phyloP scores from a whole-genome alignment of 1,140 invertebrate genomes.

The Ditylenchus dipsaci region DNA sequence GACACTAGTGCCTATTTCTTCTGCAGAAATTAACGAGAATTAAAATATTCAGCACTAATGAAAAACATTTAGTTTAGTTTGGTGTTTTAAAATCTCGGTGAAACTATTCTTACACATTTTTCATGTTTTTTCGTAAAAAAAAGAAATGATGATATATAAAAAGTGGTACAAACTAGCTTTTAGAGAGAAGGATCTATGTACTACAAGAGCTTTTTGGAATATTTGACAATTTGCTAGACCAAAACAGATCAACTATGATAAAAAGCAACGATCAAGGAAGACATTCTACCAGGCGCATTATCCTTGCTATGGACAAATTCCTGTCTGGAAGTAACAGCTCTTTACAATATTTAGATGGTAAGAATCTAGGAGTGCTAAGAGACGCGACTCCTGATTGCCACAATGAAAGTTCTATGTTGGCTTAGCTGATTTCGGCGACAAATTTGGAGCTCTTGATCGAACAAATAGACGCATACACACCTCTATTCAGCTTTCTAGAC shows the following conservation, averaged over 20 bases:
- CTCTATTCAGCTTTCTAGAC: neutral
- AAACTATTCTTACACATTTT: too few species aligned
- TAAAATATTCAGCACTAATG: neutral
- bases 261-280: neutral
- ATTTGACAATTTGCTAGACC: neutral
- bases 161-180: neutral
- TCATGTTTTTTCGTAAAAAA: too few species aligned
- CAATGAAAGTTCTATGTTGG: neutral
- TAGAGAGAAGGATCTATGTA: neutral
- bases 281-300: neutral
- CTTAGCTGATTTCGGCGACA: neutral
- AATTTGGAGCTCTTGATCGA: neutral
- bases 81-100: neutral
- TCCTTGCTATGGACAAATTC: neutral
- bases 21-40: too few species aligned
- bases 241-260: neutral
- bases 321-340: neutral
- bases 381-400: neutral
- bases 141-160: neutral
- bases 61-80: neutral
- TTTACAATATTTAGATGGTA: neutral
- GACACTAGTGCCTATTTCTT: too few species aligned
- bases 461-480: neutral
- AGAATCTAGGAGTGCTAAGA: neutral
- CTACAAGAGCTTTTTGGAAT: neutral